Evolutionary conservation across 2,888 invertebrate species (phyloP).

Genomic region (Stenchaetothrips biformis): DNA sequence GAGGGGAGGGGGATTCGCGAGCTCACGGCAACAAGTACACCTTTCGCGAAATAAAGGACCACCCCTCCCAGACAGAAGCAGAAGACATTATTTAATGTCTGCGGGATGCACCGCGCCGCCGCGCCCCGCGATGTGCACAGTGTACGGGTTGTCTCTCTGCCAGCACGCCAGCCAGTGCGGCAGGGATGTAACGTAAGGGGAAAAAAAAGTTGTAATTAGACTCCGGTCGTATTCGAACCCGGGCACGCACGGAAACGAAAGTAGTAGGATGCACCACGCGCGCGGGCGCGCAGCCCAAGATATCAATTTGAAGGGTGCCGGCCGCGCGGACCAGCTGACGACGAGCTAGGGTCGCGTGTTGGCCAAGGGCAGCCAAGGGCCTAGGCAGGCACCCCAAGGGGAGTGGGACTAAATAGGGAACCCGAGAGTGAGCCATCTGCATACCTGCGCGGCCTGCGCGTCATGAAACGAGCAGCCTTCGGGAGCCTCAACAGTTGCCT

Average conservation of each 20-base stretch:
- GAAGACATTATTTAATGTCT: neutral
- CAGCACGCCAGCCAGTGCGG: no score
- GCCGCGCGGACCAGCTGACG: neutral
- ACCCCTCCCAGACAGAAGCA: neutral
- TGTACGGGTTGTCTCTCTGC: no score
- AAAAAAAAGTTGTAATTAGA: neutral
- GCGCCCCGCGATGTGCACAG: neutral
- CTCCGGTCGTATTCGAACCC: no score
- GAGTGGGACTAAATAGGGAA: no score
- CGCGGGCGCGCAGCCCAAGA: neutral
- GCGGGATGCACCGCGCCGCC: neutral
- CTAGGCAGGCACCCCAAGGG: no score
- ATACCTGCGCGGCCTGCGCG: neutral
- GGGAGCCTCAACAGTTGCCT: no score
- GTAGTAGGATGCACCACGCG: neutral
- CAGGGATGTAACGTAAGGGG: neutral
- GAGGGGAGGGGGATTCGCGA: no score
- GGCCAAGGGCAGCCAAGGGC: no score
- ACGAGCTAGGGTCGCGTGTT: neutral
- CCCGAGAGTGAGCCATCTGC: neutral
- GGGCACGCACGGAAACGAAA: no score
- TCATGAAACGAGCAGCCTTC: no score
- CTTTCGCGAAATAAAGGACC: neutral
- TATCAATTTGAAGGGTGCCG: neutral
- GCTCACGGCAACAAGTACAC: neutral